Evolutionary conservation across 2,113 vertebrate genomes (phyloP), one percentile per base, ranked within the genome.

Genomic region (Lophura nycthemera): DNA sequence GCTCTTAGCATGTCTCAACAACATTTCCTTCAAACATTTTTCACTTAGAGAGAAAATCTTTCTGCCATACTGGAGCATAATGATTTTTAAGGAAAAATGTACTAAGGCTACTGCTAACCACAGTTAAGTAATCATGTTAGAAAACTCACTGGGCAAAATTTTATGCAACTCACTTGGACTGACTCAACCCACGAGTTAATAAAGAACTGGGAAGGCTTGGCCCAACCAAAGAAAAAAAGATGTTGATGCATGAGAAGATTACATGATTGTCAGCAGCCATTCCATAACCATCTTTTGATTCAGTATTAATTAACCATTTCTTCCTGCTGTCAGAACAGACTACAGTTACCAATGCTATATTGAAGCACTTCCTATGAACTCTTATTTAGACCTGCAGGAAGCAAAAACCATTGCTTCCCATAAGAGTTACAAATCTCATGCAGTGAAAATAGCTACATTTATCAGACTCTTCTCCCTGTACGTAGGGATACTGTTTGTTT

Each of bases 161-260:
- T 36, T 67, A 19, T 38, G 11, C 40, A 30, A 67, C 13, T 1
- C 20, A 43, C 11, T 50, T 34, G 16, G 27, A 63, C 66, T 73
- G 47, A 32, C 32, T 78, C 22, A 50, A 27, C 40, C 27, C 29
- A 38, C 50, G 65, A 86, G 22, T 50, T 77, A 72, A 73, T 43
- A 42, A 10, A 67, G 71, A 61, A 72, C 64, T 32, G 11, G 42
- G 60, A 83, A 83, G 72, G 34, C 19, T 73, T 57, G 19, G 25
- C 22, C 42, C 16, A 73, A 77, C 30, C 32, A 66, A 38, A 48
- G 59, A 29, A 48, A 77, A 77, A 32, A n/a, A 65, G 43, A 54
- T 38, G 34, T 27, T 27, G 52, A 42, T 1, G 4, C 61, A n/a
- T 1, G 2, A 57, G 6, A 77, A 48, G 45, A 73, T 0, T 1